Conservation (phyloP, 2,113 vertebrate genomes). For the Amia ocellicauda region DNA sequence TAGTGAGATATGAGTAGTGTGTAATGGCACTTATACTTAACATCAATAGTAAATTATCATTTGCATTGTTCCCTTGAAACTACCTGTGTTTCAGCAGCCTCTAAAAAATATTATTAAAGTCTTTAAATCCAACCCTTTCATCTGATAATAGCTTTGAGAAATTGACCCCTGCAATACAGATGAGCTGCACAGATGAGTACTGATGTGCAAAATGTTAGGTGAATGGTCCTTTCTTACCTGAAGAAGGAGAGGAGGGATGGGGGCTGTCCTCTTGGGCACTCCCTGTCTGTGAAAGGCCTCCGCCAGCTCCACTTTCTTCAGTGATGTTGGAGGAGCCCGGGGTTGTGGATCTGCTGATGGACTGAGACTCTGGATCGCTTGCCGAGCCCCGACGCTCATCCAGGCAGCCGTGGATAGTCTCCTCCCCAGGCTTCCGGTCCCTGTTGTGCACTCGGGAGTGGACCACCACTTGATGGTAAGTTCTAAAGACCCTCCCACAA, state of each 20-base stretch:
- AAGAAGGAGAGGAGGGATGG: constrained; percentile 94
- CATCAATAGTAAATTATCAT: no score
- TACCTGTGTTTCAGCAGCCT: no score
- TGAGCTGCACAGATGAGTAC: no score
- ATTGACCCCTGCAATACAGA: no score
- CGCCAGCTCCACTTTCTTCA: constrained; percentile 90
- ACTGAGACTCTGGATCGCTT: constrained; percentile 96
- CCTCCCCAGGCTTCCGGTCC: constrained; percentile 81
- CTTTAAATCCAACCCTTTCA: no score
- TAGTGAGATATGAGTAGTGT: no score
- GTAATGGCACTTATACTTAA: no score
- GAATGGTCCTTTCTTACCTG: no score
- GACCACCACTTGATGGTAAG: constrained; percentile 97
- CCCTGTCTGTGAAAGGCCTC: constrained; percentile 90
- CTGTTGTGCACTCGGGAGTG: constrained; percentile 93
- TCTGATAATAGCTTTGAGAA: no score
- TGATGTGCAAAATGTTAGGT: no score
- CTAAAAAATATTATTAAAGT: no score
- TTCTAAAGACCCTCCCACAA: constrained; percentile 93
- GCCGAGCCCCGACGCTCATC: constrained; percentile 93
- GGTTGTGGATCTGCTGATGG: constrained; percentile 94
- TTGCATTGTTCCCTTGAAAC: no score
- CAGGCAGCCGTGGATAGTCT: constrained; percentile 71
- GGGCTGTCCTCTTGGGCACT: constrained; percentile 97
- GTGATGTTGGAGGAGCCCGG: constrained; percentile 95